phyloP scores from a whole-genome alignment of 2,888 invertebrate species.

The Empis livida region DNA sequence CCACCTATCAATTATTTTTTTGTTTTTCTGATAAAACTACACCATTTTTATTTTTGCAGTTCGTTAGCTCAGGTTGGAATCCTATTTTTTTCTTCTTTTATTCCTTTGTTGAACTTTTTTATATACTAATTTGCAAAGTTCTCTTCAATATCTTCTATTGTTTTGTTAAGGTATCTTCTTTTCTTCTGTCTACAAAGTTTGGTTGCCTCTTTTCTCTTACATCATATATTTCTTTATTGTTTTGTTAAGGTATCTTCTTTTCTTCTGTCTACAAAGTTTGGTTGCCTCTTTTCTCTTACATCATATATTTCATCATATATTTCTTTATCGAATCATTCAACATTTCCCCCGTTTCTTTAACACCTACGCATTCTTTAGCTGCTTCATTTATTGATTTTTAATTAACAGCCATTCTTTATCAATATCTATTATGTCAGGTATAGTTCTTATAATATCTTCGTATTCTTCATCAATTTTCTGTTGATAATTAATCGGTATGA shows the following conservation, averaged over 20 bases:
- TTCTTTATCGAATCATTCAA: not conserved
- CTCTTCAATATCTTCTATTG: not conserved
- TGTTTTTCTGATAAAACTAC: not conserved
- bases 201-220: too few species aligned
- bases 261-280: too few species aligned
- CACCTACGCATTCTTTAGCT: too few species aligned
- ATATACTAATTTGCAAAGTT: not conserved
- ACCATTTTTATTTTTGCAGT: not conserved
- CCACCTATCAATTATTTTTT: not conserved
- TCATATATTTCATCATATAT: not conserved
- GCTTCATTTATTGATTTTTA: not conserved
- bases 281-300: not conserved
- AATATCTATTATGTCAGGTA: not conserved
- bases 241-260: not conserved
- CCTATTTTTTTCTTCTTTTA: not conserved
- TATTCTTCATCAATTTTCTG: too few species aligned
- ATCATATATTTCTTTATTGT: too few species aligned
- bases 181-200: not conserved
- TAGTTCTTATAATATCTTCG: not conserved
- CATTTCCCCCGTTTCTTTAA: too few species aligned
- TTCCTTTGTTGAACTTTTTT: not conserved
- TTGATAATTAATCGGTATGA: too few species aligned
- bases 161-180: not conserved
- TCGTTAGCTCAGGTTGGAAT: not conserved
- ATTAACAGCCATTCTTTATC: too few species aligned